These are phyloP conservation scores for Chelonus formosanus DNA, from an alignment of 2,888 invertebrate species.

Conservation along the genomic window DNA sequence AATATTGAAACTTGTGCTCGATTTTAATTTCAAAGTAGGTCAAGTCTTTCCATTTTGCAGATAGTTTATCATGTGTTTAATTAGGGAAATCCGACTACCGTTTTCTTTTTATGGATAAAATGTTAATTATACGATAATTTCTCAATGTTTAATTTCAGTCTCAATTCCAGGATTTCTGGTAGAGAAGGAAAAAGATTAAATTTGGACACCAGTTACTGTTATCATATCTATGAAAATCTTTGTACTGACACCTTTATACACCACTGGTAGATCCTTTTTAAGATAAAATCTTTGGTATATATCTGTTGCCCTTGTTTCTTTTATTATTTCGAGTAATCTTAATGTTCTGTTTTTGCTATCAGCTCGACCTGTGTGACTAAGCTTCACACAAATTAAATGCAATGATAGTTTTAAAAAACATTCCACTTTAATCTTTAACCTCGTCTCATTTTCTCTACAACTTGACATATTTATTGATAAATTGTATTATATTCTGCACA, in stretches of 20 bases:
- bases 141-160: too few species aligned
- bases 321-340: too few species aligned
- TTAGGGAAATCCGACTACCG: slow-evolving; percentile 21
- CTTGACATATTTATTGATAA: slow-evolving; percentile 18
- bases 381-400: slow-evolving; percentile 33
- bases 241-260: too few species aligned
- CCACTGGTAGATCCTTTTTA: too few species aligned
- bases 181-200: too few species aligned
- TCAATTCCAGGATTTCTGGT: too few species aligned
- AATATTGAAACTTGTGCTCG: slow-evolving; percentile 26
- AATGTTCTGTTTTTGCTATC: slow-evolving; percentile 28
- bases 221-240: too few species aligned
- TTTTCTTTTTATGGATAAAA: too few species aligned
- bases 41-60: slow-evolving; percentile 16
- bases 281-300: too few species aligned
- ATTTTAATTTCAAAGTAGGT: slow-evolving; percentile 24
- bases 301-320: too few species aligned
- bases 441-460: slow-evolving; percentile 1
- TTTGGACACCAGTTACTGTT: too few species aligned
- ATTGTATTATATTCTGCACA: neutral
- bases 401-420: slow-evolving; percentile 23
- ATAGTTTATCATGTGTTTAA: slow-evolving; percentile 9
- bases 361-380: slow-evolving; percentile 24
- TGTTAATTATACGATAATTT: too few species aligned
- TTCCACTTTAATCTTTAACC: slow-evolving; percentile 20